These are phyloP conservation scores for Ginglymostoma cirratum DNA, from an alignment of 2,113 vertebrate species.

Conservation along the genomic window DNA sequence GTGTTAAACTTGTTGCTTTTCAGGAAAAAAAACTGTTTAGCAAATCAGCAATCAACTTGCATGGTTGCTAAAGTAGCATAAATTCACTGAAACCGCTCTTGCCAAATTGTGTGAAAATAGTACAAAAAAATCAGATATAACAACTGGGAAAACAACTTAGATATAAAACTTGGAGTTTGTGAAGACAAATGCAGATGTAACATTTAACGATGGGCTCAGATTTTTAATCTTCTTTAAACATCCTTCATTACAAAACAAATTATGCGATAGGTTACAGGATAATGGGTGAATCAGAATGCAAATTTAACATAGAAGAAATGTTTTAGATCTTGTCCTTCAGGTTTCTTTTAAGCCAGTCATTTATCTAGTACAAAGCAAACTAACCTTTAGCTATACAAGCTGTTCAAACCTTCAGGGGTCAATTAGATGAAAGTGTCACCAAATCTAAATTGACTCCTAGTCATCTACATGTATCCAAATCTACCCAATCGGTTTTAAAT, in stretches of 20 bases:
- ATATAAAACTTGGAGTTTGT: background rate
- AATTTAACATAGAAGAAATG: background rate
- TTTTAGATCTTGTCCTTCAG: background rate
- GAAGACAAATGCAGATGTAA: background rate
- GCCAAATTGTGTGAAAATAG: background rate
- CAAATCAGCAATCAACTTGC: background rate
- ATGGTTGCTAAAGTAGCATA: background rate
- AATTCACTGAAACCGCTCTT: background rate
- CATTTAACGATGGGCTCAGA: background rate
- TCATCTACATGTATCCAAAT: background rate
- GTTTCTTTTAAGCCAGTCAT: background rate
- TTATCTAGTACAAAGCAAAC: background rate
- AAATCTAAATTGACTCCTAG: background rate
- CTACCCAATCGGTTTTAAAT: background rate
- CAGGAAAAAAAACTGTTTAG: background rate
- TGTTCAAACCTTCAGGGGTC: background rate
- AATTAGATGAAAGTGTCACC: background rate
- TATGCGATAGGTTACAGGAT: background rate
- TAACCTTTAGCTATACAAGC: background rate
- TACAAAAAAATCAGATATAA: background rate
- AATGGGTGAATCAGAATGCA: background rate
- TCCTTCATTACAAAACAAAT: background rate
- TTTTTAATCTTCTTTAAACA: constrained; percentile 7
- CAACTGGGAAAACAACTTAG: background rate
- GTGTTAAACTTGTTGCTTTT: background rate